phyloP scores from a whole-genome alignment of 1,140 invertebrate species.

The Plodia interpunctella region DNA sequence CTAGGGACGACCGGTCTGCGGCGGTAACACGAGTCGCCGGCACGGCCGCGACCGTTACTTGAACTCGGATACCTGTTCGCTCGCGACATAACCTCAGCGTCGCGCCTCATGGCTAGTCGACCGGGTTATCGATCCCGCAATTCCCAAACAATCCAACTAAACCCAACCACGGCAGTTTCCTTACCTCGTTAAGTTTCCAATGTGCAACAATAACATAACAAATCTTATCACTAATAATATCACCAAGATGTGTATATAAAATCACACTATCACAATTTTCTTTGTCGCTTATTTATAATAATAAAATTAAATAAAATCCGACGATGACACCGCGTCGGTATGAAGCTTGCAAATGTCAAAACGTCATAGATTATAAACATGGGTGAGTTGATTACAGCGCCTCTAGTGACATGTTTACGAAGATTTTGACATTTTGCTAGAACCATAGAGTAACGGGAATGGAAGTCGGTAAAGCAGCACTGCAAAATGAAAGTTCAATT shows the following conservation, averaged over 20 bases:
- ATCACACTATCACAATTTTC: slow-evolving; percentile 76
- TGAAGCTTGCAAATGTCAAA: slow-evolving; percentile 61
- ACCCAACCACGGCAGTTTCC: slow-evolving; percentile 33
- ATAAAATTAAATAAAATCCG: slow-evolving; percentile 70
- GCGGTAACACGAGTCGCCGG: slow-evolving; percentile 58
- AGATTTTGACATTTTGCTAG: slow-evolving; percentile 19
- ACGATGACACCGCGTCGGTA: slow-evolving; percentile 71
- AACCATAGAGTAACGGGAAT: not conserved
- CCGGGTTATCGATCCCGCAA: slow-evolving; percentile 73
- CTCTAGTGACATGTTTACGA: slow-evolving; percentile 21
- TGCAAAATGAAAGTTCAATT: not conserved
- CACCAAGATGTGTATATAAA: slow-evolving; percentile 72
- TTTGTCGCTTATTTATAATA: slow-evolving; percentile 63
- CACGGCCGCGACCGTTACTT: slow-evolving; percentile 68
- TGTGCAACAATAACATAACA: slow-evolving; percentile 72
- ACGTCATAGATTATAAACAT: slow-evolving; percentile 43
- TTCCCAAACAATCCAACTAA: slow-evolving; percentile 64
- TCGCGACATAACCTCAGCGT: slow-evolving; percentile 70
- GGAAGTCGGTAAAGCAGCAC: slow-evolving; percentile 22
- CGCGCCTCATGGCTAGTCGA: slow-evolving; percentile 72
- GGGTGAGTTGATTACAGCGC: slow-evolving; percentile 21
- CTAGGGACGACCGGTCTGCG: slow-evolving; percentile 60
- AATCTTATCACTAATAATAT: slow-evolving; percentile 74
- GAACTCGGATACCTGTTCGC: slow-evolving; percentile 66
- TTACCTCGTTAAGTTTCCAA: slow-evolving; percentile 62